phyloP scores from a whole-genome alignment of 2,113 vertebrate species.

The Nanorana parkeri region DNA sequence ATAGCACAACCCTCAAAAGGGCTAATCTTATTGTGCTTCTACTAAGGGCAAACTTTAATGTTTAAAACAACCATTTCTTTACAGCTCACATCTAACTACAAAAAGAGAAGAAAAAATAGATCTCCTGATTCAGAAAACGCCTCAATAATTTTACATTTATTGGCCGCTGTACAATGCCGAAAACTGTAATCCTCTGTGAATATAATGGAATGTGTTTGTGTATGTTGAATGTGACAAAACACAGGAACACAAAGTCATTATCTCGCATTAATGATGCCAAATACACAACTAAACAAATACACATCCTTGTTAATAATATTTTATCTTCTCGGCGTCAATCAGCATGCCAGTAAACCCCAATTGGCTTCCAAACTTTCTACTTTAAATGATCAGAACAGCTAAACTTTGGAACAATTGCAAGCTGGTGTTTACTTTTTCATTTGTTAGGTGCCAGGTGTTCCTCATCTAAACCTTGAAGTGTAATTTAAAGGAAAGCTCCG shows the following conservation, averaged over 20 bases:
- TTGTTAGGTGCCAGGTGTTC: constrained; percentile 15
- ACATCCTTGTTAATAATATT: constrained; percentile 50
- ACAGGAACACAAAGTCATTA: constrained; percentile 52
- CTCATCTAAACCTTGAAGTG: constrained; percentile 14
- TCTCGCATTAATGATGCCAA: constrained; percentile 45
- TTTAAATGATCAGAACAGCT: constrained; percentile 14
- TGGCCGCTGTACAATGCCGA: constrained; percentile 26
- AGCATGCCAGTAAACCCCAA: constrained; percentile 2
- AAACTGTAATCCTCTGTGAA: constrained; percentile 48
- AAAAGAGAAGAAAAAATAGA: not conserved
- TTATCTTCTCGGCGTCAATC: constrained; percentile 27
- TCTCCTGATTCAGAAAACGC: constrained; percentile 49
- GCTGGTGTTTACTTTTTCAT: constrained; percentile 13
- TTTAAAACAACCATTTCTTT: not conserved
- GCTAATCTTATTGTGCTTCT: no score
- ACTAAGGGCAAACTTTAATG: no score
- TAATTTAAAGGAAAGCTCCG: no score
- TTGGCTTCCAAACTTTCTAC: not conserved
- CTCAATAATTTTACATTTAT: constrained; percentile 50
- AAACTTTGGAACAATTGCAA: constrained; percentile 14
- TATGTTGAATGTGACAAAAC: constrained; percentile 52
- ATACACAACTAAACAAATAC: constrained; percentile 48
- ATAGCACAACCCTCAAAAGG: no score
- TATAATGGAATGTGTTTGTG: constrained; percentile 57
- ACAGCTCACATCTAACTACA: not conserved